phyloP scores from a whole-genome alignment of 2,888 invertebrate genomes.

The Beris chalybata region DNA sequence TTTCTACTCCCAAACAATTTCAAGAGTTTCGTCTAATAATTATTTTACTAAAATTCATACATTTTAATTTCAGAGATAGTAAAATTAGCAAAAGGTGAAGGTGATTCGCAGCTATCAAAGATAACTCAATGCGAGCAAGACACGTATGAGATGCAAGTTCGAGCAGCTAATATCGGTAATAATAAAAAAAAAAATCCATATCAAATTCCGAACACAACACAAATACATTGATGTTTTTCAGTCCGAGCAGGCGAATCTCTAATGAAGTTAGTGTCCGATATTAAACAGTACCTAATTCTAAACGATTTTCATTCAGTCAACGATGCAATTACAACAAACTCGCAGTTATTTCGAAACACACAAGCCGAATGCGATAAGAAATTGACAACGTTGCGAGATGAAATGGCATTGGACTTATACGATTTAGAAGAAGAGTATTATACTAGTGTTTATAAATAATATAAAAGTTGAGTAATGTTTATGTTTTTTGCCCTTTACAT shows the following conservation, averaged over 20 bases:
- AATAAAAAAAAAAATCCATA: background rate
- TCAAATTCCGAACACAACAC: background rate
- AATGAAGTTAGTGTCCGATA: constrained; percentile 95
- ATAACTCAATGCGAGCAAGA: constrained; percentile 94
- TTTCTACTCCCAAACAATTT: no score
- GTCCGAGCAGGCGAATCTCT: constrained; percentile 95
- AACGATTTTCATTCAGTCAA: constrained; percentile 99
- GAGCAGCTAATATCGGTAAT: constrained; percentile 87
- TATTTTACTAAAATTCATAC: background rate
- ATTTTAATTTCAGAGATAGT: constrained; percentile 73
- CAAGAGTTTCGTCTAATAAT: no score
- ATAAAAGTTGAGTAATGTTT: background rate
- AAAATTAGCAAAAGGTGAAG: constrained; percentile 85
- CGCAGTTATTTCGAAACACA: constrained; percentile 83
- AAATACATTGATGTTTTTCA: constrained; percentile 52
- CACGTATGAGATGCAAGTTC: constrained; percentile 94
- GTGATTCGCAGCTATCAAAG: constrained; percentile 85
- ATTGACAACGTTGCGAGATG: constrained; percentile 87
- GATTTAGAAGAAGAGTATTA: constrained; percentile 57
- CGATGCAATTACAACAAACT: constrained; percentile 93
- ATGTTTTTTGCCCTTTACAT: no score
- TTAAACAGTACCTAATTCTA: constrained; percentile 95
- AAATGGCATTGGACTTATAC: constrained; percentile 84
- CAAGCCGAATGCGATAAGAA: constrained; percentile 93
- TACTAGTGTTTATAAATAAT: constrained; percentile 55